Evolutionary conservation across 2,888 invertebrate species (phyloP), one percentile per base, ranked within the genome.

Genomic region (Lithophane leautieri): DNA sequence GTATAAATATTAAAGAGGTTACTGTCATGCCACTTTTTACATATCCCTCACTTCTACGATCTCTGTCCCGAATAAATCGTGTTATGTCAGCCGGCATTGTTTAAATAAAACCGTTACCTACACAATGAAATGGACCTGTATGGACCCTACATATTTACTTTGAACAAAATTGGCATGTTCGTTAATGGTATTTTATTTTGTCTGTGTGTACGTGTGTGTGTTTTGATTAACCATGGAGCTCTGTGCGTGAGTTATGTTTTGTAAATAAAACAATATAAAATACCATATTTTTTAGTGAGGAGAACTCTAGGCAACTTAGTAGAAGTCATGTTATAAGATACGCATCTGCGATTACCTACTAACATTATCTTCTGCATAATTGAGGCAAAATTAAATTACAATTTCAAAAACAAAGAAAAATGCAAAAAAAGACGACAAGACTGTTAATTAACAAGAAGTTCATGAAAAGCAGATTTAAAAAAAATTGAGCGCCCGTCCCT

Each of bases 81-180:
- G 84, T 80, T 84, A 80, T 72, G 69, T 84, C 84, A 84, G 81
- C 60, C 76, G 62, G 72, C 71, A 76, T 84, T 72, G 79, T 83
- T 81, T 70, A 73, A 73, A 73, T 73, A 79, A 70, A 73, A 63
- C 50, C 61, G 66, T 72, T 75, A 84, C 66, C 66, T 73, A 54
- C 42, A 70, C 75, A 54, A 34, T 54, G 81, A 75, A 70, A 84
- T 40, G 40, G 44, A n/a, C 9, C 50, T 9, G 76, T 76, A 42
- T 40, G 67, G 68, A 70, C 71, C 66, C 50, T 40, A 34, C 71
- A 67, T 84, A 75, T 80, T 80, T 79, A 84, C 69, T 72, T 75
- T 79, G 47, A 66, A 75, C 71, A 62, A 69, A 69, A 84, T 80
- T 72, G 84, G 19, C 66, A 54, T 83, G 73, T 78, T 78, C 34